Conservation (phyloP, 2,113 vertebrate genomes). For the Pachypanchax playfairii region DNA sequence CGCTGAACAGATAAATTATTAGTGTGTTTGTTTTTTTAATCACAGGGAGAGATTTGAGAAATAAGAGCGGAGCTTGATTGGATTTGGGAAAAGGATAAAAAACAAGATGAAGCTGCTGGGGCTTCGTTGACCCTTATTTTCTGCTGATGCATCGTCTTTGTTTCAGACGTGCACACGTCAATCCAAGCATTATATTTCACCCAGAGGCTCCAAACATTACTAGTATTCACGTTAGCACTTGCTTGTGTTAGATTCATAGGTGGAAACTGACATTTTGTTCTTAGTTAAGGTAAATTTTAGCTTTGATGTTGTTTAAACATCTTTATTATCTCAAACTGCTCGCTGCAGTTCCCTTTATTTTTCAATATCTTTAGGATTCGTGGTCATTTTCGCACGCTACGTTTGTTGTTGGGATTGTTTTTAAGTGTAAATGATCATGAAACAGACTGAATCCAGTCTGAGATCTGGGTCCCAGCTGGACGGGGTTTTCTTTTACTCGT, state of each 20-base stretch:
- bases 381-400: no score
- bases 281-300: no score
- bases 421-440: background rate
- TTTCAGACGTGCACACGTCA: background rate
- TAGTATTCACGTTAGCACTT: background rate
- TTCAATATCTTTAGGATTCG: no score
- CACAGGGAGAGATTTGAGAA: background rate
- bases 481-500: background rate
- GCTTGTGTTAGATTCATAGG: background rate
- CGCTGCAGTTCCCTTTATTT: no score
- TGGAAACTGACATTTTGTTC: slow-evolving; percentile 5
- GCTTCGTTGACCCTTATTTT: slow-evolving; percentile 5
- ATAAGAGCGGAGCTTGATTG: slow-evolving; percentile 8
- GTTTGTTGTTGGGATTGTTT: background rate
- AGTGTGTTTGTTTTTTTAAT: background rate
- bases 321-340: no score
- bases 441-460: background rate
- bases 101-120: background rate
- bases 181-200: slow-evolving; percentile 9
- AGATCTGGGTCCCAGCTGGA: background rate
- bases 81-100: background rate
- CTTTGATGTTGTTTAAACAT: no score
- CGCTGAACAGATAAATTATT: background rate
- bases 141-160: background rate
- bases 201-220: background rate